Percentiles rank a stretch among this genome's conserved stretches.
phyloP scores from a whole-genome alignment of 2,888 invertebrate genomes.

The Xestoiulus laeticollis region DNA sequence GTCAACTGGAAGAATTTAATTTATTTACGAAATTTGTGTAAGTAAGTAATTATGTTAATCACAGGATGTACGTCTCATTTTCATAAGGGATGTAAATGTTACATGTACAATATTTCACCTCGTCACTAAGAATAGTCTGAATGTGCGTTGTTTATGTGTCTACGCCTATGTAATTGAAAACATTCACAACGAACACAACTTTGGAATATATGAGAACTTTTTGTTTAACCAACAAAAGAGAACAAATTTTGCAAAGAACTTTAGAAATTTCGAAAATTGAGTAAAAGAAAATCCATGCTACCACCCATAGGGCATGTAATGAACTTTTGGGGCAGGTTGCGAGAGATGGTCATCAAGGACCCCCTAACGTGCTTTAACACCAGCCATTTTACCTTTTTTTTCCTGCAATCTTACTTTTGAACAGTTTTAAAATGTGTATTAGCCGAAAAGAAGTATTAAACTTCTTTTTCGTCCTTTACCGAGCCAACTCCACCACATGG shows the following conservation, averaged over 20 bases:
- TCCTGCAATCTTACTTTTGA: background rate
- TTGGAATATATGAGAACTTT: background rate
- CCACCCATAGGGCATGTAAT: conserved; percentile 35
- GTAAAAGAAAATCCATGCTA: background rate
- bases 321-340: background rate
- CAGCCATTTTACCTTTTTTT: background rate
- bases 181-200: background rate
- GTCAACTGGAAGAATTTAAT: too few relatives aligned
- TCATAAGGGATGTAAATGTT: too few relatives aligned
- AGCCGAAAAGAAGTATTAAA: background rate
- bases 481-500: conserved; percentile 22
- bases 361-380: background rate
- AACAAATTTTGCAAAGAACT: background rate
- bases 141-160: too few relatives aligned
- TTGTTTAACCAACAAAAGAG: background rate
- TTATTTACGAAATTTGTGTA: too few relatives aligned
- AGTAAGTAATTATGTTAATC: too few relatives aligned
- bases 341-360: conserved; percentile 21
- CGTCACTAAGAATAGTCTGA: too few relatives aligned
- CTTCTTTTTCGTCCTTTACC: background rate
- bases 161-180: background rate
- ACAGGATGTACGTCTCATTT: too few relatives aligned
- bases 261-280: background rate
- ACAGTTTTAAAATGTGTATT: background rate
- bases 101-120: too few relatives aligned